Conservation (phyloP, 2,888 invertebrate genomes). For the Cephus nigrinus region DNA sequence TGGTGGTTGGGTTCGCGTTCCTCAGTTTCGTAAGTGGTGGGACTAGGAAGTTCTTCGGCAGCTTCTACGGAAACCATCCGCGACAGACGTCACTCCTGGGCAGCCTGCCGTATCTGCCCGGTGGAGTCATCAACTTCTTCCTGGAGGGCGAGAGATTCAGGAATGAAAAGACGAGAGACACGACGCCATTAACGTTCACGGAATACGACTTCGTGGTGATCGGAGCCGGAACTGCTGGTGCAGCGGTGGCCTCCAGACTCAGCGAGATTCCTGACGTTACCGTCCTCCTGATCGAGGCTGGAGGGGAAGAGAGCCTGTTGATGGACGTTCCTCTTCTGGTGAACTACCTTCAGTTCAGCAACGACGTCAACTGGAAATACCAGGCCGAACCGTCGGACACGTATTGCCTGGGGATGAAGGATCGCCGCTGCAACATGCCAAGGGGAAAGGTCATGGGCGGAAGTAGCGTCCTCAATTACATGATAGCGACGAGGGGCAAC, state of each 20-base stretch:
- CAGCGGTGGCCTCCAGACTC: conserved; percentile 79
- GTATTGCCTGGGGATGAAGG: conserved; percentile 72
- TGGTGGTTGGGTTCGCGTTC: neutral
- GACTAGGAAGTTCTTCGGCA: neutral
- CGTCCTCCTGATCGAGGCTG: conserved; percentile 80
- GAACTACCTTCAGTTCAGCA: conserved; percentile 77
- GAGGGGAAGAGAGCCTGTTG: conserved; percentile 74
- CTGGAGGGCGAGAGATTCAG: conserved; percentile 69
- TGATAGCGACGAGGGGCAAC: conserved; percentile 82
- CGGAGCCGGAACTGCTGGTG: conserved; percentile 85
- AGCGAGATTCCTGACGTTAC: conserved; percentile 78
- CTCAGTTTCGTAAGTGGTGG: neutral
- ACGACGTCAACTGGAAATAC: conserved; percentile 82
- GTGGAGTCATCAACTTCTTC: conserved; percentile 67
- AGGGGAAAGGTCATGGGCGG: conserved; percentile 86
- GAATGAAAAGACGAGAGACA: conserved; percentile 70
- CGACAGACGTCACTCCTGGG: neutral
- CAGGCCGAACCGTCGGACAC: conserved; percentile 80
- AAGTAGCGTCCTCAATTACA: conserved; percentile 81
- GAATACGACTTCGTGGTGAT: conserved; percentile 83
- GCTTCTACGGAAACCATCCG: neutral
- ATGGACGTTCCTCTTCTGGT: conserved; percentile 84
- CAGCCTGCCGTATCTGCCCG: conserved; percentile 3
- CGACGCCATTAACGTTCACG: conserved; percentile 64
- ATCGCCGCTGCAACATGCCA: conserved; percentile 59